phyloP scores from a whole-genome alignment of 2,113 vertebrate genomes.

The Salminus brasiliensis region DNA sequence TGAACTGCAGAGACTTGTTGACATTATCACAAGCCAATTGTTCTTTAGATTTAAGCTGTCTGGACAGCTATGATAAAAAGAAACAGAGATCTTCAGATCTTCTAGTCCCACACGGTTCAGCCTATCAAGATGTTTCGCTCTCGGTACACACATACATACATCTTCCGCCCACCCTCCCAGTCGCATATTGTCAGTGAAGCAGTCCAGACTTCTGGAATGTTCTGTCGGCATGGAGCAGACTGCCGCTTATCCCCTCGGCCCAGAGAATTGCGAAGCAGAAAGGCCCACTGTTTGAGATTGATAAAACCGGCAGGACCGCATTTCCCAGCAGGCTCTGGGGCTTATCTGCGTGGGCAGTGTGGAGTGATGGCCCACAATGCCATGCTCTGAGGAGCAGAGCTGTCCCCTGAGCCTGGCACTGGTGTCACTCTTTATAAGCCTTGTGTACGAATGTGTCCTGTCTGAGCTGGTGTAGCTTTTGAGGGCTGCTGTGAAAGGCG shows the following conservation, averaged over 20 bases:
- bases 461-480: no score
- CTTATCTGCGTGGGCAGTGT: conserved; percentile 64
- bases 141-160: neutral
- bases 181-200: conserved; percentile 48
- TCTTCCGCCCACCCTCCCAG: neutral
- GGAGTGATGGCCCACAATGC: conserved; percentile 50
- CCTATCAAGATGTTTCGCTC: neutral
- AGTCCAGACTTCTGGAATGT: conserved; percentile 46
- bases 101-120: neutral
- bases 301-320: conserved; percentile 63
- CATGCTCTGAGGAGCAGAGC: conserved; percentile 52
- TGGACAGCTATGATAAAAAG: neutral
- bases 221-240: conserved; percentile 59
- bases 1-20: no score
- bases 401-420: neutral
- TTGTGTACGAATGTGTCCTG: conserved; percentile 19
- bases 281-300: conserved; percentile 66
- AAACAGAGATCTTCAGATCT: neutral
- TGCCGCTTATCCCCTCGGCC: conserved; percentile 62
- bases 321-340: conserved; percentile 62
- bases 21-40: neutral
- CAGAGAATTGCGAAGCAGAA: conserved; percentile 61
- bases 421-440: neutral
- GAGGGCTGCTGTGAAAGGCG: neutral
- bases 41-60: neutral